Evolutionary conservation across 1,140 invertebrate species (phyloP).

Genomic region (Zaprionus lachaisei): DNA sequence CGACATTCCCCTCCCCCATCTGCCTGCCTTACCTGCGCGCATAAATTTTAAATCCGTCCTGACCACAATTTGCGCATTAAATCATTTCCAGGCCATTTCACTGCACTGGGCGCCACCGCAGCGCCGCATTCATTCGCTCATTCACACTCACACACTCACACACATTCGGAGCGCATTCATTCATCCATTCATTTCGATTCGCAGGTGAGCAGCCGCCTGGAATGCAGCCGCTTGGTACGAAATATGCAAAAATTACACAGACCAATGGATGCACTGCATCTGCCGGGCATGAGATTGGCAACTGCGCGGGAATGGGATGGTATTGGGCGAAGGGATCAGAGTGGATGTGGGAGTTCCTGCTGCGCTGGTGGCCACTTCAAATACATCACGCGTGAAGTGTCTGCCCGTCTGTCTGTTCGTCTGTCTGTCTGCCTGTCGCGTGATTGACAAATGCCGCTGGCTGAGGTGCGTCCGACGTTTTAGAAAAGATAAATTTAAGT

Average conservation of each 20-base stretch:
- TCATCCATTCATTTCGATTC: slow-evolving; percentile 65
- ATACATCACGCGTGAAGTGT: slow-evolving; percentile 76
- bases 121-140: slow-evolving; percentile 50
- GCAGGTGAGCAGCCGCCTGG: slow-evolving; percentile 78
- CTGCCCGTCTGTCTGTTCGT: slow-evolving; percentile 21
- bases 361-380: slow-evolving; percentile 67
- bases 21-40: slow-evolving; percentile 56
- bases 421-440: slow-evolving; percentile 54
- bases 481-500: slow-evolving; percentile 82
- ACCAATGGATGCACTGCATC: slow-evolving; percentile 58
- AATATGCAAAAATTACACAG: slow-evolving; percentile 82
- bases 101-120: slow-evolving; percentile 73
- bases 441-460: slow-evolving; percentile 71
- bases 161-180: slow-evolving; percentile 21
- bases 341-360: not conserved
- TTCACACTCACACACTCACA: slow-evolving; percentile 49
- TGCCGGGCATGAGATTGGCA: slow-evolving; percentile 3
- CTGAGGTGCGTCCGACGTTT: slow-evolving; percentile 72
- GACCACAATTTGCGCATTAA: slow-evolving; percentile 80
- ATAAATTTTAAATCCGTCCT: slow-evolving; percentile 77
- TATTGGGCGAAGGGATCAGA: not conserved
- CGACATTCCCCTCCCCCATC: not conserved
- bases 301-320: not conserved
- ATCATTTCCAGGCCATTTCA: slow-evolving; percentile 82
- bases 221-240: slow-evolving; percentile 58